Base-by-base conservation (phyloP, 1,140 invertebrate genomes). In the Cydia amplana region DNA sequence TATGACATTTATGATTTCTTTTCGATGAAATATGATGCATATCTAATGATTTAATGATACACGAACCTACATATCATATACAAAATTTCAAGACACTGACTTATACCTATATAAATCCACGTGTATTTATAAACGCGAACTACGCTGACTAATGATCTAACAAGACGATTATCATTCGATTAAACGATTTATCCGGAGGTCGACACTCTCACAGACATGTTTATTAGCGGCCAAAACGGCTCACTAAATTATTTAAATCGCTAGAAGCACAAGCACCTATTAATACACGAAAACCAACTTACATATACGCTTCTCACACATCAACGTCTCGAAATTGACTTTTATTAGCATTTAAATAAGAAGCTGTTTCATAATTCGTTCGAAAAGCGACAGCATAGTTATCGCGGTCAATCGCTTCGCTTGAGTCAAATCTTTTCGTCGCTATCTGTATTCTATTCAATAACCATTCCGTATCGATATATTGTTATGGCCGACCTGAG, bases 401-500 rank as follows among this genome's bases (percentile, higher is more conserved):
- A 25, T 40, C 73, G 64, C 73, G 73, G 73, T 80, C 75, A 78
- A 78, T 79, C 80, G 77, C 75, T 78, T 79, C 80, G 78, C 78
- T 80, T 67, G 76, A 75, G 73, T 72, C 72, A 76, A 74, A 79
- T 77, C 73, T 64, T 74, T 76, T 73, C 75, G 79, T 83, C 82
- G 79, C 75, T 83, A 85, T 85, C 86, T 80, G 80, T 84, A 78
- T 80, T 80, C 79, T 82, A 84, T 87, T 88, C 86, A 85, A 89
- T 87, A 89, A 88, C 82, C 83, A 82, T 85, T 87, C 79, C 78
- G 83, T 80, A 85, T 83, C 85, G 85, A 87, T 88, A 88, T 88
- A 82, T 87, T 85, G 86, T 86, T 88, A 88, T 85, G 83, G 83
- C 85, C 83, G 84, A 84, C 83, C 86, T 88, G 87, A 89, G 82